These are phyloP conservation scores for Rhinopomastus cyanomelas DNA, from an alignment of 2,113 vertebrate species.

Conservation along the genomic window DNA sequence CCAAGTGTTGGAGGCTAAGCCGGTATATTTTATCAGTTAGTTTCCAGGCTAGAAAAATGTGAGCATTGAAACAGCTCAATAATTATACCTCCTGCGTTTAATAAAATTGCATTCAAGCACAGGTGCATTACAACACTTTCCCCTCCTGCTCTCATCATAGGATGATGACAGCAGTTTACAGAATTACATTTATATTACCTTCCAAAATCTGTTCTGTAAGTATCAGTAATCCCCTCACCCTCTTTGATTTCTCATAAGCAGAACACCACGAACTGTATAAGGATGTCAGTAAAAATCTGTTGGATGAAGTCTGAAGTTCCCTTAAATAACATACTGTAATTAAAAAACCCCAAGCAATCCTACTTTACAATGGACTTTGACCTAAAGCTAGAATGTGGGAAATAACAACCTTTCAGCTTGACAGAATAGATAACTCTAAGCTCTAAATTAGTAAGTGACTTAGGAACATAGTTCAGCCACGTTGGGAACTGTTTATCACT, in stretches of 20 bases:
- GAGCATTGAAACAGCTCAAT: constrained; percentile 48
- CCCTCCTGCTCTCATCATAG: background rate
- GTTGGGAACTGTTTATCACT: background rate
- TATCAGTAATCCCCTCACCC: background rate
- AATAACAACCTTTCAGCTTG: background rate
- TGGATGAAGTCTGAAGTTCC: background rate
- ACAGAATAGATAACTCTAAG: background rate
- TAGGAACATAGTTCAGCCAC: background rate
- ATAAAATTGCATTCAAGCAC: background rate
- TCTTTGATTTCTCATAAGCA: background rate
- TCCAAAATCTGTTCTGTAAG: too few relatives aligned
- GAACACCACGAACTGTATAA: background rate
- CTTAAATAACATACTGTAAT: constrained; percentile 23
- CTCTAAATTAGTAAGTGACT: background rate
- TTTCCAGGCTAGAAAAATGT: constrained; percentile 37
- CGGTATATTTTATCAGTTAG: background rate
- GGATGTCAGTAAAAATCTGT: background rate
- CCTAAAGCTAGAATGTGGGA: background rate
- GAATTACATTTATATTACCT: background rate
- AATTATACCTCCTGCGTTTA: background rate
- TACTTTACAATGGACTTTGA: background rate
- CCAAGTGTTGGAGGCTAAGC: background rate
- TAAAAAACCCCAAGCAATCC: background rate
- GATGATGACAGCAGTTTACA: background rate
- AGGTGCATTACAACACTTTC: background rate